A percentile compares a stretch with the other conserved stretches of the same genome.
Conservation (phyloP, 2,113 vertebrate genomes). For the Danio rerio region DNA sequence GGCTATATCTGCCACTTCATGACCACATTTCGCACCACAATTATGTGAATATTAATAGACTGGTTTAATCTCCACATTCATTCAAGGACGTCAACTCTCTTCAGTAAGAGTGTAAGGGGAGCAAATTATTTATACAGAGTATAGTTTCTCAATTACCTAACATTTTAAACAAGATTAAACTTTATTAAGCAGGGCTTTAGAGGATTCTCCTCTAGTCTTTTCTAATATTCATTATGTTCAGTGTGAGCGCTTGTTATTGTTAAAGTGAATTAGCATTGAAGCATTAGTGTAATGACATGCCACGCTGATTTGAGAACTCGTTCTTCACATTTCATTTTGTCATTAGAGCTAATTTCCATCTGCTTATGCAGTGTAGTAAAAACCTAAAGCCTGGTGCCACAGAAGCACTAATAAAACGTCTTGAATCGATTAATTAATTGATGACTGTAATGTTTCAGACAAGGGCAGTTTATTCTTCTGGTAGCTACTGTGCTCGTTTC, state of each 20-base stretch:
- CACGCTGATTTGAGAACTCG: neutral
- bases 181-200: neutral
- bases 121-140: neutral
- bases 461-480: neutral
- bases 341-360: neutral
- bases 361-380: neutral
- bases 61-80: neutral
- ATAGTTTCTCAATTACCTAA: neutral
- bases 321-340: neutral
- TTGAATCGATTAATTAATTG: neutral
- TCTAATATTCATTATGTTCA: constrained; percentile 12
- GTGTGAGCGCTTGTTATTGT: neutral
- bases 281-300: constrained; percentile 7
- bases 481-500: neutral
- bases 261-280: constrained; percentile 29
- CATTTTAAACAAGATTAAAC: neutral
- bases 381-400: neutral
- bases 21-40: neutral
- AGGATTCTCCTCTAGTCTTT: neutral
- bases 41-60: neutral
- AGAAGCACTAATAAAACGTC: constrained; percentile 5
- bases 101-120: neutral
- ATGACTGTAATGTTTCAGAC: constrained; percentile 4
- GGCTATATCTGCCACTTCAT: constrained; percentile 4
- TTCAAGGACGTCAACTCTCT: neutral